phyloP scores from a whole-genome alignment of 2,113 vertebrate genomes.

The Octodon degus region DNA sequence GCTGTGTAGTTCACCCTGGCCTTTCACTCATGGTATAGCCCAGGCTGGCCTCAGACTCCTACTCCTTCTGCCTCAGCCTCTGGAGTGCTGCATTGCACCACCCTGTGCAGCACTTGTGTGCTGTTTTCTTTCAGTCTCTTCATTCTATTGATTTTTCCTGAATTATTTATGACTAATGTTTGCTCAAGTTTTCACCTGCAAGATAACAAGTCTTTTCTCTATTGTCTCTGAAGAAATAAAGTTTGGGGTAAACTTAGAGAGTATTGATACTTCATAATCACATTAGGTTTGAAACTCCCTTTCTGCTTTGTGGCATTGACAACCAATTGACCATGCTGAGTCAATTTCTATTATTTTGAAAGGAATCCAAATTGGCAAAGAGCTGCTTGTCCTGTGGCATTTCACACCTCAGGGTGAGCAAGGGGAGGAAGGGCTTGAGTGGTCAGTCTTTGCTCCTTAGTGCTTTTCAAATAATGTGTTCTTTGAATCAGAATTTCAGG shows the following conservation, averaged over 20 bases:
- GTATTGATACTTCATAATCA: not conserved
- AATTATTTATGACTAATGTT: not conserved
- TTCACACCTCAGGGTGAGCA: not conserved
- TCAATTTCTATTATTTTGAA: not conserved
- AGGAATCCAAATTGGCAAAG: not conserved
- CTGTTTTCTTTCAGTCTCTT: not conserved
- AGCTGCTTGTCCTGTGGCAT: not conserved
- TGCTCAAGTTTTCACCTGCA: not conserved
- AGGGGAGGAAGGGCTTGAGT: not conserved
- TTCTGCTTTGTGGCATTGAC: not conserved
- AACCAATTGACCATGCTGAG: not conserved
- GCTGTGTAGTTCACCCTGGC: not conserved
- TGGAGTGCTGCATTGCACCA: not conserved
- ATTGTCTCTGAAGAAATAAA: not conserved
- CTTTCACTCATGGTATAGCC: not conserved
- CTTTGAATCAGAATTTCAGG: slow-evolving; percentile 9
- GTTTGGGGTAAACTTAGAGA: not conserved
- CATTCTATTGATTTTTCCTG: not conserved
- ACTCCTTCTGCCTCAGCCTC: not conserved
- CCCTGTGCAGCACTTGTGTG: not conserved
- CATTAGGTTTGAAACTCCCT: not conserved
- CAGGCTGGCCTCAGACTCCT: not conserved
- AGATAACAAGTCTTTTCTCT: not conserved
- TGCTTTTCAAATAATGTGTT: not conserved
- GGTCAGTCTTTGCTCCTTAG: not conserved